Evolutionary conservation across 2,797 vertebrate species (phyloP).

Genomic region (Halcyon badia): DNA sequence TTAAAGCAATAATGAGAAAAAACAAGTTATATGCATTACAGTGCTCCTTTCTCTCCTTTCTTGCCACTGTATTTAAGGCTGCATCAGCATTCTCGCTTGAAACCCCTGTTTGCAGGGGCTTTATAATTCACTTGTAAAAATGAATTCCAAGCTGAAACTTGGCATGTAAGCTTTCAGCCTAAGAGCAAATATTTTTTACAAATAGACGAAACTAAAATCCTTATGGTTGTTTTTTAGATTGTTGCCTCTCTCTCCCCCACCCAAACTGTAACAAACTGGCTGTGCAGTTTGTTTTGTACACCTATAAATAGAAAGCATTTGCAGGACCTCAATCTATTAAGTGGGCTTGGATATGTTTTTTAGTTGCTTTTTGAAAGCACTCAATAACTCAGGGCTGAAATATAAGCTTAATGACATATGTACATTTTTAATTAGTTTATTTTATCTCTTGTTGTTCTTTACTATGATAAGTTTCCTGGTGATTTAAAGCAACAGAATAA

Average conservation of each 20-base stretch:
- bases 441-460: slow-evolving; percentile 6
- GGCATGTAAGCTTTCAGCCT: slow-evolving; percentile 60
- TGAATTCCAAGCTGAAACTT: slow-evolving; percentile 73
- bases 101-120: slow-evolving; percentile 52
- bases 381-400: slow-evolving; percentile 41
- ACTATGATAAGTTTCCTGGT: not conserved
- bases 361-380: slow-evolving; percentile 35
- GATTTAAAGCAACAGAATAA: not conserved
- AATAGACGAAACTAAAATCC: slow-evolving; percentile 62
- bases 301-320: slow-evolving; percentile 60
- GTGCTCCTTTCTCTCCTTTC: slow-evolving; percentile 37
- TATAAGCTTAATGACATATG: not conserved
- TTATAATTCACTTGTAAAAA: slow-evolving; percentile 76
- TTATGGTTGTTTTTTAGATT: slow-evolving; percentile 56
- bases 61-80: slow-evolving; percentile 60
- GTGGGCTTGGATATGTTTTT: not conserved
- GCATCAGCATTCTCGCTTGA: slow-evolving; percentile 74
- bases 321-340: slow-evolving; percentile 9
- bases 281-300: slow-evolving; percentile 30
- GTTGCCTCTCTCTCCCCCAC: not conserved
- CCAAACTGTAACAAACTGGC: slow-evolving; percentile 43
- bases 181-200: slow-evolving; percentile 58
- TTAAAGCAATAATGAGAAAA: slow-evolving; percentile 77
- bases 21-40: slow-evolving; percentile 73
- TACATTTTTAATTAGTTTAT: not conserved